These are phyloP conservation scores for Notarius lentiginosus DNA, from an alignment of 2,113 vertebrate species.

Conservation along the genomic window DNA sequence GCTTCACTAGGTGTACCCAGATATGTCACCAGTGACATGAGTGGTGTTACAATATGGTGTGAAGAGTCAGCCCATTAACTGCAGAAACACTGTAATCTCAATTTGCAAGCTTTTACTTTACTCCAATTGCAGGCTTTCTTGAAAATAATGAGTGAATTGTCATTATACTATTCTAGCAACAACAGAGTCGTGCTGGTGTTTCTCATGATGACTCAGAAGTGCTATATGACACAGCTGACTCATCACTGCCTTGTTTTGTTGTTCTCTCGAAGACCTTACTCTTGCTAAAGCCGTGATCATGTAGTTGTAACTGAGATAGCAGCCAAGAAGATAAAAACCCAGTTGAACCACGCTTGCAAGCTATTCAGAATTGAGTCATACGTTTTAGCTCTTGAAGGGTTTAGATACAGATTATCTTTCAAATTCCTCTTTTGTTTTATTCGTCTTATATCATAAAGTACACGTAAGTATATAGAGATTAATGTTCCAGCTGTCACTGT, in stretches of 20 bases:
- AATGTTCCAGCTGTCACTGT: background rate
- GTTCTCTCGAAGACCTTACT: background rate
- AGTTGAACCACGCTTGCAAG: background rate
- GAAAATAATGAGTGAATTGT: constrained; percentile 30
- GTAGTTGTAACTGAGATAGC: background rate
- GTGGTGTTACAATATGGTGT: background rate
- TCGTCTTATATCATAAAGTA: background rate
- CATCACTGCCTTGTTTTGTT: constrained; percentile 5
- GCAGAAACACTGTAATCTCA: constrained; percentile 43
- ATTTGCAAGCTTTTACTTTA: constrained; percentile 37
- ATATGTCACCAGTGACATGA: constrained; percentile 52
- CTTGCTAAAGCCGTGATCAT: constrained; percentile 23
- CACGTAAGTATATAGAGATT: background rate
- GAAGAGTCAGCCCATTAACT: constrained; percentile 44
- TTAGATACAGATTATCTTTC: constrained; percentile 10
- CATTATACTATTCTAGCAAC: constrained; percentile 36
- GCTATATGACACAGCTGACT: constrained; percentile 36
- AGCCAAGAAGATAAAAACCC: constrained; percentile 15
- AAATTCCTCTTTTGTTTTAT: background rate
- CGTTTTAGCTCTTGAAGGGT: background rate
- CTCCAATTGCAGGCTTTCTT: background rate
- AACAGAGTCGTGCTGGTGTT: constrained; percentile 17
- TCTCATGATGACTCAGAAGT: constrained; percentile 37
- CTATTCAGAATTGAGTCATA: constrained; percentile 4
- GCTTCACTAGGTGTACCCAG: constrained; percentile 48